Conservation (phyloP, 2,113 vertebrate species). For the Coturnix japonica region DNA sequence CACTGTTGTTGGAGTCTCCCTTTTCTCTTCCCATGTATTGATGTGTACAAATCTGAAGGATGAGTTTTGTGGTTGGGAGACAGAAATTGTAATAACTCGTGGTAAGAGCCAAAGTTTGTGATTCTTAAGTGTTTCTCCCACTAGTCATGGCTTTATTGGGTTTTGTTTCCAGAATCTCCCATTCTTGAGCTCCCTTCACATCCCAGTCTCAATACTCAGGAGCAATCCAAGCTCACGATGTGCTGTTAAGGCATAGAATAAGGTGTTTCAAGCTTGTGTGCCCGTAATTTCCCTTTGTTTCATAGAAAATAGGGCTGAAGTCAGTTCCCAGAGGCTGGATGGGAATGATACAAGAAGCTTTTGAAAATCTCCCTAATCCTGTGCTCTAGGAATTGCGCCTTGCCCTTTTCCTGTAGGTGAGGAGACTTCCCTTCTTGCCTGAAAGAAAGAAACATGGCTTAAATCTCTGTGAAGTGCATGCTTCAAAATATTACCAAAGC, state of each 20-base stretch:
- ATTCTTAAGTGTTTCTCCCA: background rate
- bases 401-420: background rate
- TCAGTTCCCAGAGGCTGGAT: background rate
- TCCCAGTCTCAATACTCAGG: background rate
- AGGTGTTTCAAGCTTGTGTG: background rate
- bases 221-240: background rate
- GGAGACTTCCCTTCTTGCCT: background rate
- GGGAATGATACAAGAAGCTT: background rate
- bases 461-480: background rate
- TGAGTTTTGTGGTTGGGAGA: background rate
- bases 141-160: background rate
- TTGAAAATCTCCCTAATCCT: background rate
- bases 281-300: background rate
- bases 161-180: background rate
- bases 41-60: background rate
- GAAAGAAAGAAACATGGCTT: background rate
- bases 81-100: background rate
- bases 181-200: background rate
- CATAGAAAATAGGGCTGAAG: background rate
- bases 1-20: background rate
- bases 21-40: background rate
- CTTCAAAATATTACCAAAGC: background rate
- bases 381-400: background rate
- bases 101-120: background rate
- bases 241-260: accelerated